phyloP scores from a whole-genome alignment of 2,113 vertebrate genomes.

The human region GRCh38 chr16:8631001-8631500 shows the following conservation, averaged over 20 bases:
- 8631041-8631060: background rate
- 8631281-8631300: background rate
- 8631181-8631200: background rate
- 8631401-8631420: background rate
- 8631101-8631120: too few relatives aligned
- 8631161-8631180: background rate
- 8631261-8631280: background rate
- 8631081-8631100: fast-evolving
- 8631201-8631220: background rate
- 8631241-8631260: background rate
- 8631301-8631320: background rate
- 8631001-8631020: too few relatives aligned
- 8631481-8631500: background rate
- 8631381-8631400: background rate
- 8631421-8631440: background rate
- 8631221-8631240: background rate
- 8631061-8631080: background rate
- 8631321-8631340: background rate
- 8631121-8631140: background rate
- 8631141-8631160: background rate
- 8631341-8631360: background rate
- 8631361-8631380: background rate
- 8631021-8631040: background rate
- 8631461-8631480: background rate
- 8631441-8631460: background rate